Percentiles rank a stretch among this genome's conserved stretches.
Conservation (phyloP, 35 echinoderm and acorn worm genomes). For the Heliocidaris tuberculata region DNA sequence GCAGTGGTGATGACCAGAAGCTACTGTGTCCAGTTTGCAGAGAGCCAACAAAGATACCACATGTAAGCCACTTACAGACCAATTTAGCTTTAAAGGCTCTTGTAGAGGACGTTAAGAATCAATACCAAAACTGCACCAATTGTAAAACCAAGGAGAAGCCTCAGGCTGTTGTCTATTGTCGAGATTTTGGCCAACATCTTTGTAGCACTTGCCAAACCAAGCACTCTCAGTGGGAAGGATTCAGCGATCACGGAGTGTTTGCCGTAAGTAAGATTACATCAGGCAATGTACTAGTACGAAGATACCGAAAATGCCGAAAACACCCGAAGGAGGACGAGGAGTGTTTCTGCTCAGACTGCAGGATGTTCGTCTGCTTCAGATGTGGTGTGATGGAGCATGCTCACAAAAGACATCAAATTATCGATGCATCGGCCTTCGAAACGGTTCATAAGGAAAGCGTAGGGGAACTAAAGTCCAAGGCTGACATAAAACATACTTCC, state of each 20-base stretch:
- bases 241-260: neutral
- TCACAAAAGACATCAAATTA: neutral
- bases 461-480: neutral
- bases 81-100: neutral
- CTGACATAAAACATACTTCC: neutral
- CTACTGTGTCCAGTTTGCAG: constrained; percentile 14
- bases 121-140: neutral
- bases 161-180: neutral
- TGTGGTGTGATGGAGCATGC: neutral
- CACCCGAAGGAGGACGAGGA: constrained; percentile 2
- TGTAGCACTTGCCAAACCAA: neutral
- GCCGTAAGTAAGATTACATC: neutral
- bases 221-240: neutral
- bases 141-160: neutral
- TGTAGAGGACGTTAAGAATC: neutral
- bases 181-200: neutral
- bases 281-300: neutral
- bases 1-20: neutral
- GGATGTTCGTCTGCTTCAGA: neutral
- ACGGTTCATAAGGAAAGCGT: neutral
- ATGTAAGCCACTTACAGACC: neutral
- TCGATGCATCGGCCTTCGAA: neutral
- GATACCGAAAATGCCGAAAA: neutral
- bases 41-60: neutral
- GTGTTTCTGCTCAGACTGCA: neutral